Evolutionary conservation across 2,888 invertebrate genomes (phyloP).

Genomic region (Dryomyza anilis): DNA sequence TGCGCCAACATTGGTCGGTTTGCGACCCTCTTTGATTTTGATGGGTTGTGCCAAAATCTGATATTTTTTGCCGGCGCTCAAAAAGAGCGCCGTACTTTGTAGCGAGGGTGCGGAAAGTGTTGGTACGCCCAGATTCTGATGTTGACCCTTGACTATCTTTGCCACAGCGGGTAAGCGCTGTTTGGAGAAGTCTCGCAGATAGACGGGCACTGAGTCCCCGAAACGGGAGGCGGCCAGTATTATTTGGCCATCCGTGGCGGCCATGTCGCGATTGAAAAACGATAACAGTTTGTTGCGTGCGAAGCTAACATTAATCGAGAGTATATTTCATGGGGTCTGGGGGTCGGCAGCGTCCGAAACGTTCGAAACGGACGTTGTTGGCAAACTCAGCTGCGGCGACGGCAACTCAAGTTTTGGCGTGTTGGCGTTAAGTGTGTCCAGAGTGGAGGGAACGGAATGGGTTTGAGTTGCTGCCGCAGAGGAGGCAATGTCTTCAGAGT

Average conservation of each 20-base stretch:
- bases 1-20: constrained; percentile 77
- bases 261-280: constrained; percentile 68
- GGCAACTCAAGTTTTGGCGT: no score
- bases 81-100: constrained; percentile 83
- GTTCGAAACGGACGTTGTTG: not conserved
- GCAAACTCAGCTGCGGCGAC: no score
- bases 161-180: constrained; percentile 82
- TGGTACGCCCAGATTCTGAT: constrained; percentile 88
- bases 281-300: constrained; percentile 60
- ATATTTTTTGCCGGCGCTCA: constrained; percentile 83
- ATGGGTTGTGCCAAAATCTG: constrained; percentile 88
- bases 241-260: constrained; percentile 90
- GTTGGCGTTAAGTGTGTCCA: constrained; percentile 19
- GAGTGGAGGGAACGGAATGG: constrained; percentile 22
- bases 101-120: constrained; percentile 84
- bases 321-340: constrained; percentile 58
- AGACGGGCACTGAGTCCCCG: constrained; percentile 59
- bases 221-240: constrained; percentile 78
- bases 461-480: constrained; percentile 5
- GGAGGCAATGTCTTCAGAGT: no score
- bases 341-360: constrained; percentile 39
- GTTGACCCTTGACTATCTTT: constrained; percentile 92
- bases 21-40: constrained; percentile 86
- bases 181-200: constrained; percentile 67
- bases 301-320: constrained; percentile 60